Evolutionary conservation across 2,888 invertebrate genomes (phyloP).

Genomic region (Lymantria monacha): DNA sequence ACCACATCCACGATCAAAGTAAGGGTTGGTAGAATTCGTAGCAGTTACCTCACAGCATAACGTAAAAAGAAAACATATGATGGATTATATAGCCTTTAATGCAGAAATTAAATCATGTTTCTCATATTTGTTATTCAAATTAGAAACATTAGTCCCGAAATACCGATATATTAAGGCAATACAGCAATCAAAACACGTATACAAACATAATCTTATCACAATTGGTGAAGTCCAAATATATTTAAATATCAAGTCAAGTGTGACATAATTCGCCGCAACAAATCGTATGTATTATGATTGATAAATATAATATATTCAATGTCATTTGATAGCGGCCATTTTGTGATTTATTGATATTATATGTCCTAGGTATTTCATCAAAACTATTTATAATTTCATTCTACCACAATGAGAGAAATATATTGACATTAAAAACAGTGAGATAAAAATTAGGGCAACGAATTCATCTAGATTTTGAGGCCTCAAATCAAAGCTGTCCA

Average conservation of each 20-base stretch:
- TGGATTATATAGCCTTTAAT: too few species aligned
- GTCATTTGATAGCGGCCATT: conserved; percentile 29
- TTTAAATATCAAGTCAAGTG: conserved; percentile 7
- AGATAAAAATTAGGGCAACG: background rate
- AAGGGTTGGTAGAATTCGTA: too few species aligned
- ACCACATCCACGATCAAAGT: too few species aligned
- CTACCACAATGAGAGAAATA: too few species aligned
- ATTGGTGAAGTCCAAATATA: background rate
- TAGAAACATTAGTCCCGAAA: too few species aligned
- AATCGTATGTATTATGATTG: conserved; percentile 16
- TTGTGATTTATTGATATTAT: conserved; percentile 16
- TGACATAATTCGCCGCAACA: conserved; percentile 28
- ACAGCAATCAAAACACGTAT: background rate
- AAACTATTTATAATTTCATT: too few species aligned
- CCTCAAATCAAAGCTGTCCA: too few species aligned
- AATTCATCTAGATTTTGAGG: background rate
- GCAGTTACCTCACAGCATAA: too few species aligned
- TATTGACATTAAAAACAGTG: too few species aligned
- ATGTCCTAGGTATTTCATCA: background rate
- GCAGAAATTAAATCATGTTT: too few species aligned
- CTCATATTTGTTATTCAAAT: too few species aligned
- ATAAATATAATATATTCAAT: conserved; percentile 26
- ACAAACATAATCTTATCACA: background rate
- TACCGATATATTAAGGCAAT: background rate
- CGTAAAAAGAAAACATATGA: too few species aligned